Evolutionary conservation across 2,888 invertebrate species (phyloP).

Genomic region (Phytoseiulus persimilis): DNA sequence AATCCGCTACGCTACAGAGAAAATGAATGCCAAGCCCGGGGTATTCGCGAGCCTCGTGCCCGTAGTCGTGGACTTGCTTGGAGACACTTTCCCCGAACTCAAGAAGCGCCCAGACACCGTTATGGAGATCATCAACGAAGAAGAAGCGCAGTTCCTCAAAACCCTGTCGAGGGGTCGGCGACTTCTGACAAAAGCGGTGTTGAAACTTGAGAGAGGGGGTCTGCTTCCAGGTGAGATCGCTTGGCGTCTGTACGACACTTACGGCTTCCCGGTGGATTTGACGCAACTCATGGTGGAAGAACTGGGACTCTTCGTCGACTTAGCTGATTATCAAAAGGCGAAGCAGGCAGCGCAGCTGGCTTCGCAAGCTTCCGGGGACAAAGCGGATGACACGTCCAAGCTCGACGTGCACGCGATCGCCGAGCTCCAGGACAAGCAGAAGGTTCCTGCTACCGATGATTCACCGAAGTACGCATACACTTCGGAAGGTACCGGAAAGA

Average conservation of each 20-base stretch:
- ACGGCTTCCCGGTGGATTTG: slow-evolving; percentile 95
- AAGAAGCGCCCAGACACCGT: slow-evolving; percentile 80
- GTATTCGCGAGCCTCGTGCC: slow-evolving; percentile 82
- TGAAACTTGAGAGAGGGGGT: slow-evolving; percentile 62
- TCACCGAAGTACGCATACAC: slow-evolving; percentile 80
- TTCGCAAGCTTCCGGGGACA: slow-evolving; percentile 76
- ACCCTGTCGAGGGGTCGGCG: slow-evolving; percentile 82
- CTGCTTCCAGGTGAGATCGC: slow-evolving; percentile 75
- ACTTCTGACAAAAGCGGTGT: slow-evolving; percentile 79
- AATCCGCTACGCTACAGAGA: slow-evolving; percentile 91
- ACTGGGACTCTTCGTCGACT: slow-evolving; percentile 75
- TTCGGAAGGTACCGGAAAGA: slow-evolving; percentile 58
- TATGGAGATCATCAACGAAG: slow-evolving; percentile 91
- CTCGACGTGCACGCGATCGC: slow-evolving; percentile 91
- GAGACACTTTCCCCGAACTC: slow-evolving; percentile 60
- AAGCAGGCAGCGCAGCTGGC: slow-evolving; percentile 73
- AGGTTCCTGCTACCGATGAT: slow-evolving; percentile 76
- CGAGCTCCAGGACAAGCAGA: slow-evolving; percentile 66
- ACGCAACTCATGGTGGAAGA: slow-evolving; percentile 97
- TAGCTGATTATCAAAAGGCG: slow-evolving; percentile 79
- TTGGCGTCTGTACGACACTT: slow-evolving; percentile 97
- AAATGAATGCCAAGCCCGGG: slow-evolving; percentile 87
- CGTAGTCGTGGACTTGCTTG: slow-evolving; percentile 74
- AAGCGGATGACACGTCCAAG: slow-evolving; percentile 71
- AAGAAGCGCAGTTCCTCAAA: slow-evolving; percentile 93